Evolutionary conservation across 1,140 invertebrate genomes (phyloP), one percentile per base, ranked within the genome.

Genomic region (Bombus impatiens): DNA sequence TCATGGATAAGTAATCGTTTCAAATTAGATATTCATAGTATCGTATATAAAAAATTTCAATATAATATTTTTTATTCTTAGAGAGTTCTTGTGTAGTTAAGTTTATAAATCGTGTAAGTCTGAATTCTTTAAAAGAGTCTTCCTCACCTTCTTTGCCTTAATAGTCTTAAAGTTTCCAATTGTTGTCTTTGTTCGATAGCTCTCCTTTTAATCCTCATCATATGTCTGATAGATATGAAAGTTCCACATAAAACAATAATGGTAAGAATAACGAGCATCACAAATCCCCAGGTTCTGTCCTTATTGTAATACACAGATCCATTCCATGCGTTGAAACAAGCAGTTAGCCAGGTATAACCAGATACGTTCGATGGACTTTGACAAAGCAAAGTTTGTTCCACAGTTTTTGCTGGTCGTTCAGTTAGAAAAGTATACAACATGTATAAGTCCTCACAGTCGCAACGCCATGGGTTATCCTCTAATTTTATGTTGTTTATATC

Each of bases 391-490:
- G 53, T 87, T n/a, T 87, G 77, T 0, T 28, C 28, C 6, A 92
- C 81, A 78, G 96, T 96, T 92, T 96, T 96, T n/a, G 95, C 93
- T n/a, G 96, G 95, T 82, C 95, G 94, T 40, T 95, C 91, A 0
- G 95, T 96, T 18, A 97, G 90, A 92, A 94, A 97, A 72, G 96
- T 94, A 84, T 96, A 97, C 87, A 96, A 96, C 40, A 95, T 92
- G 81, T 95, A 95, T 87, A 97, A 95, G 67, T 96, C 94, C 0
- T 89, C 81, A 86, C 97, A 97, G 82, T 97, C 96, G 91, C 97
- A 97, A 81, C 96, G 94, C 97, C 97, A 98, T 83, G 97, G 97
- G 94, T 98, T 98, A 78, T 97, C 96, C 22, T 96, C 94, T 68
- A 97, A 87, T 91, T 95, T 94, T 18, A 97, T 91, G 78, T 93